Percentiles rank a stretch among this genome's conserved stretches.
phyloP scores from a whole-genome alignment of 2,888 invertebrate genomes.

The Heliconius ethilla region DNA sequence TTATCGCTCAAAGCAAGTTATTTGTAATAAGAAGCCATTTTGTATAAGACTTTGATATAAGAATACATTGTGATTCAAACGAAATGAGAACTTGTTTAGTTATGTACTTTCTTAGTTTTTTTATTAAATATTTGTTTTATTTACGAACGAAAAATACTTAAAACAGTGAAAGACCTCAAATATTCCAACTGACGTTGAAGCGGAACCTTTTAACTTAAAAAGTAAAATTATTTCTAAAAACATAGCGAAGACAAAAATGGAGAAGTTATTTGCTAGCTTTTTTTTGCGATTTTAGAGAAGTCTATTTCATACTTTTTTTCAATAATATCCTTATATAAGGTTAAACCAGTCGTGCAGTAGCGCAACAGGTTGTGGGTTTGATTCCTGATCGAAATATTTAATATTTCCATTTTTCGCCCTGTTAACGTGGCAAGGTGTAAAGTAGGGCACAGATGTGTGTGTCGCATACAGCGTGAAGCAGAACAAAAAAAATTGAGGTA shows the following conservation, averaged over 20 bases:
- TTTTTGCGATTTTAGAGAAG: not conserved
- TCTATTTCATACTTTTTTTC: not conserved
- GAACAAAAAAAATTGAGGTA: not conserved
- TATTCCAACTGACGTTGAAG: conserved; percentile 12
- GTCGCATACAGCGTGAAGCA: too few relatives aligned
- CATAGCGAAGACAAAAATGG: not conserved
- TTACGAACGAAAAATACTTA: not conserved
- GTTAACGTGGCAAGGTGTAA: not conserved
- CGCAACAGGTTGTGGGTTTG: not conserved
- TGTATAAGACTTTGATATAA: not conserved
- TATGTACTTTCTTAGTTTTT: not conserved
- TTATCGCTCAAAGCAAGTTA: not conserved
- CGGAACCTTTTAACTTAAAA: conserved; percentile 18
- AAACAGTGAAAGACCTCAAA: conserved; percentile 15
- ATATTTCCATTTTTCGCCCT: too few relatives aligned
- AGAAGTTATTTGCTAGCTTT: conserved; percentile 3
- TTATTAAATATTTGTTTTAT: not conserved
- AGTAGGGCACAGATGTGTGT: too few relatives aligned
- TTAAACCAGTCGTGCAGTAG: not conserved
- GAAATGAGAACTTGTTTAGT: not conserved
- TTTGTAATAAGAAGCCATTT: conserved; percentile 1
- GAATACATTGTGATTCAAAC: not conserved
- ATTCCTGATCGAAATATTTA: not conserved
- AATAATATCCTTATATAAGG: not conserved
- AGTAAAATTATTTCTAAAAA: conserved; percentile 3